Base-by-base conservation (phyloP, 30 jellyfish, hydroid and myxozoan species). In the Cassiopea xamachana region DNA sequence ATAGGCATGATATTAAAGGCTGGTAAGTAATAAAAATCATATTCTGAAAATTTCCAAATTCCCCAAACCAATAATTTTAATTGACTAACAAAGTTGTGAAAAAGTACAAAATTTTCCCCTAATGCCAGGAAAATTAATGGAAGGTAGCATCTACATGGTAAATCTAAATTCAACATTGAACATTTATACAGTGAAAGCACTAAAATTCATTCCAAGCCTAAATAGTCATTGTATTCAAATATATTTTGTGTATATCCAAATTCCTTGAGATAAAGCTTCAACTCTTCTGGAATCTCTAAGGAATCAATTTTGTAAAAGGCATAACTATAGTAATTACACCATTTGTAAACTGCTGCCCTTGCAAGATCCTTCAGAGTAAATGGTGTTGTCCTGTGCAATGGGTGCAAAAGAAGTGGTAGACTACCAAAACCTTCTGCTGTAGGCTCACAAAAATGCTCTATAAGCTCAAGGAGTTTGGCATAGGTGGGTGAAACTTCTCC, bases 401-500 rank as follows among this genome's bases (percentile, higher is more conserved):
- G 94, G 67, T 74, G 62, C 15, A 77, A 74, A 44, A 87, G 89
- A n/a, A 87, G 88, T 15, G 94, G 94, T 69, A 69, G 39, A 49
- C 60, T 44, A 67, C 61, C 46, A 16, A 77, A 39, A 48, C 59
- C 62, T 48, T 87, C 94, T 14, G 76, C 84, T 47, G 15, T 47
- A 17, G 89, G 85, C 77, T 87, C 60, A 43, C 85, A 69, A 62
- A 82, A 87, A 48, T 58, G 79, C 47, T 87, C 94, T 6, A 87
- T 62, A 10, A 87, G 94, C 46, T 87, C 86, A 50, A 87, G 43
- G 73, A 87, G 78, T 18, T 73, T 80, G 17, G 94, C 39, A 48
- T 87, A 87, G 6, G 94, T 75, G 16, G 94, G 94, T 61, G 89
- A 75, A 47, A 87, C 48, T 49, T 72, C 48, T 45, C 94, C 89